Conservation (phyloP, 2,888 invertebrate genomes). For the Abscondita cerata region DNA sequence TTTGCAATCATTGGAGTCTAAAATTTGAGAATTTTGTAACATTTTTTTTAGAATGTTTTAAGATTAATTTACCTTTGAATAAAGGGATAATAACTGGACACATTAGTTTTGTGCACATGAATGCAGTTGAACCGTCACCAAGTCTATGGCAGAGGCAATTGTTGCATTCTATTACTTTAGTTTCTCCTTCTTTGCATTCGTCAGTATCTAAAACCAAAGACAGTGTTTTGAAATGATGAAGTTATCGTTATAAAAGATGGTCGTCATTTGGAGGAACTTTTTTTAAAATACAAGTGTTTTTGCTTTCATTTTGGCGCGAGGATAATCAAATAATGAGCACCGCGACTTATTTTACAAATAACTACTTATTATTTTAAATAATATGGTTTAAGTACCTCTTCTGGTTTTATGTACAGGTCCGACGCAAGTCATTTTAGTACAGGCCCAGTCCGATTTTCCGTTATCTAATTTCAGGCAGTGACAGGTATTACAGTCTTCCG, state of each 20-base stretch:
- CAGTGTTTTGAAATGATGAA: no score
- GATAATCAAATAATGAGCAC: no score
- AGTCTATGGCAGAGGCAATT: slow-evolving; percentile 45
- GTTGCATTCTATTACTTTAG: slow-evolving; percentile 38
- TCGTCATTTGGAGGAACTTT: no score
- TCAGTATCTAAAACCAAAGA: slow-evolving; percentile 16
- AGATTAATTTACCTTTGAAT: no score
- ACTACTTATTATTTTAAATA: slow-evolving; percentile 14
- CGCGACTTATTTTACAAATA: slow-evolving; percentile 38
- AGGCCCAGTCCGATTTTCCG: slow-evolving; percentile 14
- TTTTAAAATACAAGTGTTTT: no score
- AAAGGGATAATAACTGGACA: not conserved
- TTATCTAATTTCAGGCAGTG: slow-evolving; percentile 46
- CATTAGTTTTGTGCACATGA: slow-evolving; percentile 59
- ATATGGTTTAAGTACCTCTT: no score
- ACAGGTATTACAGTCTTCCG: slow-evolving; percentile 28
- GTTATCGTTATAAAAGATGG: no score
- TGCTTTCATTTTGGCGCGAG: no score
- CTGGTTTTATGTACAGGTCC: no score
- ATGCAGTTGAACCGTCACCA: slow-evolving; percentile 49
- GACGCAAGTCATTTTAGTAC: slow-evolving; percentile 7
- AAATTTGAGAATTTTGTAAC: no score
- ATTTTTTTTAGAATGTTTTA: no score
- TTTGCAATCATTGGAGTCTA: no score
- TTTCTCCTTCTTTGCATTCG: not conserved